These are phyloP conservation scores for Leguminivora glycinivorella DNA, from an alignment of 1,140 invertebrate genomes.

Conservation along the genomic window DNA sequence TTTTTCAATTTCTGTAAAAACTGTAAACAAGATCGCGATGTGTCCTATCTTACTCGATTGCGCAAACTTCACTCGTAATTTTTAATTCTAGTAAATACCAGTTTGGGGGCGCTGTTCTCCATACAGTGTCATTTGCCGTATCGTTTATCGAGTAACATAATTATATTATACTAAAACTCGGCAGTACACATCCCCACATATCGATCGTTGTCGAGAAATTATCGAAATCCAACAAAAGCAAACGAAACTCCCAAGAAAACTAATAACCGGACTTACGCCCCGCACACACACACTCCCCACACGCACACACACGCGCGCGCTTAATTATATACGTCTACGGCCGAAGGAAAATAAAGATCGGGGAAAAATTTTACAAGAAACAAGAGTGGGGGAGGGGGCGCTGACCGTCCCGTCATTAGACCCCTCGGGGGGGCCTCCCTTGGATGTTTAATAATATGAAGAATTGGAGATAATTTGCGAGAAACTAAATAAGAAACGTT, in stretches of 20 bases:
- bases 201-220: conserved; percentile 74
- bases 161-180: no score
- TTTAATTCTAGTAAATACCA: no score
- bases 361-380: conserved; percentile 77
- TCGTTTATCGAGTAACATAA: no score
- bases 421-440: conserved; percentile 55
- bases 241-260: conserved; percentile 73
- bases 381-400: conserved; percentile 67
- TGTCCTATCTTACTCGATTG: no score
- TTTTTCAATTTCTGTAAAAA: no score
- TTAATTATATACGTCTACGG: conserved; percentile 76
- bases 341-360: conserved; percentile 75
- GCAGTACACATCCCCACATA: conserved; percentile 43
- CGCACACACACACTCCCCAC: conserved; percentile 42
- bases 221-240: conserved; percentile 78
- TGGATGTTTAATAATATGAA: conserved; percentile 78
- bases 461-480: conserved; percentile 79
- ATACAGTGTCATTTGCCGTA: no score
- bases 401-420: conserved; percentile 74
- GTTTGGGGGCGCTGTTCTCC: no score
- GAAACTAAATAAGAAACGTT: conserved; percentile 78
- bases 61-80: no score
- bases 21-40: no score
- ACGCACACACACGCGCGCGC: conserved; percentile 44
- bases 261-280: conserved; percentile 71